Conservation (phyloP, 2,113 vertebrate genomes). For the Perca flavescens region DNA sequence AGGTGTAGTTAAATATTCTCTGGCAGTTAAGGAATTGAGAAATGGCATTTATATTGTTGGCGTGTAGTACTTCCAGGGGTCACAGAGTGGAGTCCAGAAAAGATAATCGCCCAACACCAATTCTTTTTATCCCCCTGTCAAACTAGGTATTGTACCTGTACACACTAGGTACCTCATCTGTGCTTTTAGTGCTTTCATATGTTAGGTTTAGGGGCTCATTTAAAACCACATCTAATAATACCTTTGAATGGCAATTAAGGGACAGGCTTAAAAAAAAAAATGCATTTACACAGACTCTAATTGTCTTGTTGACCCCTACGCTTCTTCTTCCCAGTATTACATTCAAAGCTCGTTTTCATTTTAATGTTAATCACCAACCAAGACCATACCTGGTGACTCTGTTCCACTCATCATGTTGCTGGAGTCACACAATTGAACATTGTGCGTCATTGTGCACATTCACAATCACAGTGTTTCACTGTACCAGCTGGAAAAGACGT, state of each 20-base stretch:
- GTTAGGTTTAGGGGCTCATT: conserved; percentile 54
- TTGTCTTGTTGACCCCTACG: conserved; percentile 67
- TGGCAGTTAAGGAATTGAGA: not conserved
- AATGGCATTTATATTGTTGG: conserved; percentile 3
- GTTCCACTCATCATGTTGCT: conserved; percentile 5
- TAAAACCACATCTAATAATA: conserved; percentile 47
- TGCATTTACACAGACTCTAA: conserved; percentile 61
- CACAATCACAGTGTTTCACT: conserved; percentile 5
- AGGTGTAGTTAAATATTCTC: not conserved
- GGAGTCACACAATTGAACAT: not conserved
- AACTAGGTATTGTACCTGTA: conserved; percentile 36
- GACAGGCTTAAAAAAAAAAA: conserved; percentile 61
- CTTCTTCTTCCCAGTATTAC: conserved; percentile 3
- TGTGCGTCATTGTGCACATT: not conserved
- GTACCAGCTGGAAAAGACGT: conserved; percentile 15
- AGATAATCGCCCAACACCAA: conserved; percentile 10
- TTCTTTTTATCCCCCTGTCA: conserved; percentile 37
- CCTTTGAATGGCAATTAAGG: conserved; percentile 72
- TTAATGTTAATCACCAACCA: conserved; percentile 60
- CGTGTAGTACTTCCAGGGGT: not conserved
- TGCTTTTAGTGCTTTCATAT: conserved; percentile 56
- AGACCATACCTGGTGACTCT: conserved; percentile 40
- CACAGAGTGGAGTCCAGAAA: conserved; percentile 26
- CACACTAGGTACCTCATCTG: conserved; percentile 16
- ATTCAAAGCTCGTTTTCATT: conserved; percentile 36